A percentile compares a stretch with the other conserved stretches of the same genome.
Evolutionary conservation across 2,113 vertebrate genomes (phyloP).

Genomic region (Bucco capensis): DNA sequence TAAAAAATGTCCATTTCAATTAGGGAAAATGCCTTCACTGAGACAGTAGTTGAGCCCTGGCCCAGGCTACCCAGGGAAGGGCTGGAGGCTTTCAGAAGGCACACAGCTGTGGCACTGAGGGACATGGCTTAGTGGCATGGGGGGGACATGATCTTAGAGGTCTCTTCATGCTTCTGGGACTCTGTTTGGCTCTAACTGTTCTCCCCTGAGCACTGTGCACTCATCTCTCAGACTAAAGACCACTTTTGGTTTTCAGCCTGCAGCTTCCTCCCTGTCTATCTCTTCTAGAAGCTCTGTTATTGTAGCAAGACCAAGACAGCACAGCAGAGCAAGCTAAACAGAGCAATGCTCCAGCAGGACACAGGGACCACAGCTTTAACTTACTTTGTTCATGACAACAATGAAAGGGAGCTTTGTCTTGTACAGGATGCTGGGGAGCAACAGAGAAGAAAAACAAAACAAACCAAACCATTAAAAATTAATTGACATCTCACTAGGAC

Average conservation of each 20-base stretch:
- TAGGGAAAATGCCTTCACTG: too few relatives aligned
- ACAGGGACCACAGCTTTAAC: background rate
- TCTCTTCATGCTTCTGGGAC: too few relatives aligned
- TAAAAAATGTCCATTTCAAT: background rate
- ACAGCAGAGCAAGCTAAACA: background rate
- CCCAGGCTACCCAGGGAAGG: too few relatives aligned
- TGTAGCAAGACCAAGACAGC: background rate
- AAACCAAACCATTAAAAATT: background rate
- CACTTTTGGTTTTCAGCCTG: background rate
- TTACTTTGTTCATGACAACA: constrained; percentile 96
- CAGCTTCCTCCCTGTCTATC: background rate
- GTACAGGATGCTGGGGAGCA: constrained; percentile 86
- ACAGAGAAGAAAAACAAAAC: background rate
- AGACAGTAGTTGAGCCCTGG: background rate
- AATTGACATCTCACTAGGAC: background rate
- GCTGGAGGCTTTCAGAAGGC: too few relatives aligned
- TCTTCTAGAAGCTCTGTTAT: background rate
- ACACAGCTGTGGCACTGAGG: too few relatives aligned
- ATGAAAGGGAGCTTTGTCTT: constrained; percentile 98
- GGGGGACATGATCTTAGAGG: too few relatives aligned
- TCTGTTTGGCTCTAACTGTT: background rate
- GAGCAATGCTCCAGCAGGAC: background rate
- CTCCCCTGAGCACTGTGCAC: background rate
- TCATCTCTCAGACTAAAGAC: background rate
- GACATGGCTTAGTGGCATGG: too few relatives aligned